Evolutionary conservation across 2,888 invertebrate genomes (phyloP).

Genomic region (Alloplasta piceator): DNA sequence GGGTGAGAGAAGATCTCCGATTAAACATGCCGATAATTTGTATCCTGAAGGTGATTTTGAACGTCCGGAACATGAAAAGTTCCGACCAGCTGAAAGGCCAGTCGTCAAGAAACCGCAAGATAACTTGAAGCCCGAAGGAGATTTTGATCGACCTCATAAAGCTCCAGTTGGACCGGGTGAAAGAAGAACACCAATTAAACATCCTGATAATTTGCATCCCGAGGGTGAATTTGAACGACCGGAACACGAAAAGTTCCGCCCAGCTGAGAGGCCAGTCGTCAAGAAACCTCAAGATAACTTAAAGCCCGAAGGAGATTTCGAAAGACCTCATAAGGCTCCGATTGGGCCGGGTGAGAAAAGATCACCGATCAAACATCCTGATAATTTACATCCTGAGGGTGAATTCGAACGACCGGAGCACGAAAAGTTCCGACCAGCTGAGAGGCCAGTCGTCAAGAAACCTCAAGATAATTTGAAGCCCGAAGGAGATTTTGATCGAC

Average conservation of each 20-base stretch:
- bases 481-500: constrained; percentile 85
- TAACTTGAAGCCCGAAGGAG: constrained; percentile 86
- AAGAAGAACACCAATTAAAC: constrained; percentile 82
- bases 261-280: no score
- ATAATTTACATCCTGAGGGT: constrained; percentile 85
- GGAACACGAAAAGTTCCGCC: no score
- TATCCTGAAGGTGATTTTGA: constrained; percentile 86
- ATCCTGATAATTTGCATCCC: constrained; percentile 81
- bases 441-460: constrained; percentile 84
- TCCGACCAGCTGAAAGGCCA: no score
- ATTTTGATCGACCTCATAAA: no score
- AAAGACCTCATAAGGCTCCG: no score
- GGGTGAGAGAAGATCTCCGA: constrained; percentile 82
- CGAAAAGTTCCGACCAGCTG: constrained; percentile 80
- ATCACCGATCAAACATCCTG: constrained; percentile 76
- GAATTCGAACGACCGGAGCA: constrained; percentile 83
- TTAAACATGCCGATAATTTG: constrained; percentile 86
- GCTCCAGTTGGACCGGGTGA: constrained; percentile 83
- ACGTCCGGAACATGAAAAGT: no score
- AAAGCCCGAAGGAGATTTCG: no score
- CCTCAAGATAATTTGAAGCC: constrained; percentile 85
- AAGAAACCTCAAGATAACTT: no score
- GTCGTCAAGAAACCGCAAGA: no score
- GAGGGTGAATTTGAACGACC: constrained; percentile 84
- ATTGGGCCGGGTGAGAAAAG: constrained; percentile 83